Percentiles rank a stretch among this genome's conserved stretches.
Conservation (phyloP, 2,113 vertebrate genomes). For the Danio rerio region DNA sequence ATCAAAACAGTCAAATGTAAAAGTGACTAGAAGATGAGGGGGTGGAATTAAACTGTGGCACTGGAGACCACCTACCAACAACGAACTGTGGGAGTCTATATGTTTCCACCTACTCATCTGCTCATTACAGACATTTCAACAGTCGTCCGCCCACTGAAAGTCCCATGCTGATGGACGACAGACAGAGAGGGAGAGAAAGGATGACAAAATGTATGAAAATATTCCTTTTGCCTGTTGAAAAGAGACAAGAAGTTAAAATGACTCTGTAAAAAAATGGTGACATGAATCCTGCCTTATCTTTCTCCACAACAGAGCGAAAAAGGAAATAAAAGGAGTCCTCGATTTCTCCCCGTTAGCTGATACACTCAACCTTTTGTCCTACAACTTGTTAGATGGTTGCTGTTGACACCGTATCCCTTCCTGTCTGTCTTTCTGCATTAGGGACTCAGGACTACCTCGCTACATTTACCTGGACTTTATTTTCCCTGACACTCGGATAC, state of each 20-base stretch:
- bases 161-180: neutral
- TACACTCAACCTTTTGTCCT: conserved; percentile 49
- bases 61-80: conserved; percentile 7
- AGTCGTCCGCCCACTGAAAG: neutral
- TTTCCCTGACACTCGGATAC: conserved; percentile 30
- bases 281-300: conserved; percentile 1
- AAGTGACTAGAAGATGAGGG: neutral
- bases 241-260: neutral
- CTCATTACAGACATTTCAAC: conserved; percentile 14
- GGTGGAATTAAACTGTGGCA: neutral
- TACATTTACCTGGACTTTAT: conserved; percentile 41
- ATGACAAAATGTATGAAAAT: neutral
- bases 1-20: neutral
- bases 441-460: conserved; percentile 16
- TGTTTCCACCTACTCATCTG: neutral
- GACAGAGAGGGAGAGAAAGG: neutral
- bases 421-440: conserved; percentile 44
- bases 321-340: neutral
- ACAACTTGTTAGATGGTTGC: conserved; percentile 37
- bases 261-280: neutral
- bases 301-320: neutral
- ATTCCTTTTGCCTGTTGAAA: neutral
- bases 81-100: neutral
- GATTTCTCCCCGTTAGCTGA: conserved; percentile 14
- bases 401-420: conserved; percentile 32